Evolutionary conservation across 2,888 invertebrate genomes (phyloP).

Genomic region (Muschampia plurimacula): DNA sequence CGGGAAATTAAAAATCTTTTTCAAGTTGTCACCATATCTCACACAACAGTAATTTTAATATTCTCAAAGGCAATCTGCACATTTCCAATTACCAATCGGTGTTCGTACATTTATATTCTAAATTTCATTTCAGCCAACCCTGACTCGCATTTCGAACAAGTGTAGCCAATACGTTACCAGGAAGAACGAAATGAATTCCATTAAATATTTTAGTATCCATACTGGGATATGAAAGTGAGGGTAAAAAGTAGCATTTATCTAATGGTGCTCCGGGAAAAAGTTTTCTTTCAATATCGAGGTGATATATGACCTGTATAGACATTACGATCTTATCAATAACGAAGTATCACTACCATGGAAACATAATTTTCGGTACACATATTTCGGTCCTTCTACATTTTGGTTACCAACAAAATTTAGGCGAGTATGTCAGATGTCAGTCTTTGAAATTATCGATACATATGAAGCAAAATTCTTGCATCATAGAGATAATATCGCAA

Average conservation of each 20-base stretch:
- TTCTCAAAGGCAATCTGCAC: slow-evolving; percentile 41
- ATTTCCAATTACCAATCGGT: slow-evolving; percentile 54
- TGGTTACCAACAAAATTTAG: no score
- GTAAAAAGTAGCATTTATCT: slow-evolving; percentile 20
- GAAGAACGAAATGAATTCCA: slow-evolving; percentile 29
- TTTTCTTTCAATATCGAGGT: slow-evolving; percentile 9
- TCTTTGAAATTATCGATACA: no score
- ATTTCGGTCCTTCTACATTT: no score
- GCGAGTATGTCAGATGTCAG: no score
- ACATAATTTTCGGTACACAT: no score
- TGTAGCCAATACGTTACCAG: slow-evolving; percentile 42
- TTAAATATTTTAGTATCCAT: slow-evolving; percentile 29
- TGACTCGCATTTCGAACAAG: slow-evolving; percentile 50
- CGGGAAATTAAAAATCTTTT: background rate
- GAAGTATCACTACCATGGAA: background rate
- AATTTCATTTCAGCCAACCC: slow-evolving; percentile 56
- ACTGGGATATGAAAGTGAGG: slow-evolving; percentile 4
- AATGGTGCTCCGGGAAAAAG: slow-evolving; percentile 4
- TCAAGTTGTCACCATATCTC: background rate
- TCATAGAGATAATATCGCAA: no score
- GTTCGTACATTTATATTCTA: slow-evolving; percentile 45
- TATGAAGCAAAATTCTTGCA: no score
- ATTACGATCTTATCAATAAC: background rate
- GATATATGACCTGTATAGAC: background rate
- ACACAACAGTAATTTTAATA: background rate